A percentile compares a stretch with the other conserved stretches of the same genome.
Evolutionary conservation across 2,113 vertebrate genomes (phyloP).

Genomic region (Xiphophorus couchianus): DNA sequence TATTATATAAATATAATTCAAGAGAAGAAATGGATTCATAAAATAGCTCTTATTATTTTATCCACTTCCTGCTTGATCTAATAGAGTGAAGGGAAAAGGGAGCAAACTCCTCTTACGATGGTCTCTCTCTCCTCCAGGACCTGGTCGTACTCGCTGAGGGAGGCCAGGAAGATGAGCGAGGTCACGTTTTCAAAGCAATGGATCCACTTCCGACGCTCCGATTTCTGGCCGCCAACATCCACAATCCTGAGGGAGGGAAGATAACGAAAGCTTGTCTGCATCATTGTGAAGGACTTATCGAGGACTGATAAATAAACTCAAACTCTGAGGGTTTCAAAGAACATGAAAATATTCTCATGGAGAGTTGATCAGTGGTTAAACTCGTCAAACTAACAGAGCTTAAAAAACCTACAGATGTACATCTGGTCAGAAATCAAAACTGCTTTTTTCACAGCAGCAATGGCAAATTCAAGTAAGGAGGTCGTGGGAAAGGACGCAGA

Average conservation of each 20-base stretch:
- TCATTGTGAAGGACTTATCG: neutral
- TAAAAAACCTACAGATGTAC: too few relatives aligned
- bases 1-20: too few relatives aligned
- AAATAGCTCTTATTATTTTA: neutral
- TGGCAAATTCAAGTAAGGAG: too few relatives aligned
- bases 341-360: too few relatives aligned
- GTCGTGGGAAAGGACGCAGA: too few relatives aligned
- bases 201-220: constrained; percentile 91
- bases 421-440: too few relatives aligned
- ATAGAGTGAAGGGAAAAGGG: neutral
- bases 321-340: too few relatives aligned
- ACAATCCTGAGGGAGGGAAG: constrained; percentile 82
- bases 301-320: too few relatives aligned
- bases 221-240: constrained; percentile 91
- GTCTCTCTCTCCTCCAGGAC: constrained; percentile 85
- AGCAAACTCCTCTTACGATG: constrained; percentile 78
- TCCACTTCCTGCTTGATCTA: too few relatives aligned
- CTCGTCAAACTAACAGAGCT: too few relatives aligned
- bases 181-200: constrained; percentile 92
- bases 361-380: too few relatives aligned
- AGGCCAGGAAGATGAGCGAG: constrained; percentile 90
- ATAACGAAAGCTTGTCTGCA: neutral
- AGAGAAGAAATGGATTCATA: neutral
- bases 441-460: too few relatives aligned
- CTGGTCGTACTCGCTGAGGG: constrained; percentile 92